Conservation (phyloP, 2,888 invertebrate species). For the Dilophus febrilis region DNA sequence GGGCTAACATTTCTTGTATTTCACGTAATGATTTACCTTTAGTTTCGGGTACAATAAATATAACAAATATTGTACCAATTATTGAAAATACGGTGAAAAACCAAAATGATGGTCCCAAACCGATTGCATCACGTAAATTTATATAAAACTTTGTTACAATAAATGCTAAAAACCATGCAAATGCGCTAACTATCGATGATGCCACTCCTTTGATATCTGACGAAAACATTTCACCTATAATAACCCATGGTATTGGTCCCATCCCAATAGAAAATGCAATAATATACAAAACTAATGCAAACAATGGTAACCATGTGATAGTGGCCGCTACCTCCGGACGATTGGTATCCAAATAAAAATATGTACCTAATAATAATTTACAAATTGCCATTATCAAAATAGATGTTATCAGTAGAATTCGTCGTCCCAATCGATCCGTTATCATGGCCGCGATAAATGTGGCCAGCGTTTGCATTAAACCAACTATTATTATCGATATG, state of each 20-base stretch:
- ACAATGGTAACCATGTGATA: constrained; percentile 57
- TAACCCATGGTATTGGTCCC: constrained; percentile 63
- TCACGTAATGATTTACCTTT: constrained; percentile 29
- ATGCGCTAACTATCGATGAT: constrained; percentile 58
- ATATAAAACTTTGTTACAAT: constrained; percentile 58
- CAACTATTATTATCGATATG: constrained; percentile 59
- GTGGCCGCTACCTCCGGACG: constrained; percentile 23
- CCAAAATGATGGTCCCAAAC: constrained; percentile 52
- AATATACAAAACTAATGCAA: constrained; percentile 58
- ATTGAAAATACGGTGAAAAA: constrained; percentile 50
- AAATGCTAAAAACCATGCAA: constrained; percentile 73
- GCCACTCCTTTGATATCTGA: constrained; percentile 61
- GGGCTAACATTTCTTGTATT: constrained; percentile 21
- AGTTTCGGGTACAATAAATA: constrained; percentile 42
- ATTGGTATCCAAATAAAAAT: constrained; percentile 35
- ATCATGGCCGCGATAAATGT: constrained; percentile 55
- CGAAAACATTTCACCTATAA: constrained; percentile 62
- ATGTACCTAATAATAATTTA: constrained; percentile 49
- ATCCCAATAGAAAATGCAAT: constrained; percentile 67
- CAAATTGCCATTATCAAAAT: constrained; percentile 52
- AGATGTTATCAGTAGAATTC: constrained; percentile 57
- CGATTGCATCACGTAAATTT: constrained; percentile 37
- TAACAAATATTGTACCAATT: constrained; percentile 48
- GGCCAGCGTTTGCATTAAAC: constrained; percentile 53
- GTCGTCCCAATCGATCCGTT: constrained; percentile 66